Evolutionary conservation across 2,113 vertebrate genomes (phyloP).

Genomic region (Psittacula cyanocephala): DNA sequence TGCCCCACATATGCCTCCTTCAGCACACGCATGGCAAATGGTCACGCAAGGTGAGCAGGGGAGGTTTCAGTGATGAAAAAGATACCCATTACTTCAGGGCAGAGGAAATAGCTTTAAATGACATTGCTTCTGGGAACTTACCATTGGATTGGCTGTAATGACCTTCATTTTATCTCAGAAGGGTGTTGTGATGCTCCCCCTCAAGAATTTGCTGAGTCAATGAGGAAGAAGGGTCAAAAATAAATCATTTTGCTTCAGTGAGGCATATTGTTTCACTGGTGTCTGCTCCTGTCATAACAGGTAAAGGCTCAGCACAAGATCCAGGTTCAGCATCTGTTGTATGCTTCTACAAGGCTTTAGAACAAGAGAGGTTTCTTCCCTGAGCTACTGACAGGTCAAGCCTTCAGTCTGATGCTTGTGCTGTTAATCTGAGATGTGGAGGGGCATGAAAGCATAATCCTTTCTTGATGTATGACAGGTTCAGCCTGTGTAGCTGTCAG

Average conservation of each 20-base stretch:
- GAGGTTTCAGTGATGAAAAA: background rate
- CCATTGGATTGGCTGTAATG: background rate
- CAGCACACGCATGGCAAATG: background rate
- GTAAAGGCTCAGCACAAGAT: background rate
- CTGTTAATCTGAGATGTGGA: background rate
- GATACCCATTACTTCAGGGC: background rate
- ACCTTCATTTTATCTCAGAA: background rate
- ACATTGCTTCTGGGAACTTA: background rate
- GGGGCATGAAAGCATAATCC: background rate
- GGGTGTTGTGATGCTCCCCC: background rate
- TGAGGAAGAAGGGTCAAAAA: background rate
- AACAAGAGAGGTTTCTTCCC: background rate
- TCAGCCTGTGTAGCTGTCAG: background rate
- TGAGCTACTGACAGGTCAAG: background rate
- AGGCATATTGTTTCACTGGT: background rate
- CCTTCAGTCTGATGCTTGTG: background rate
- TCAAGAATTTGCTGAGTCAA: background rate
- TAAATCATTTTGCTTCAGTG: background rate
- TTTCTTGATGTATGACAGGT: background rate
- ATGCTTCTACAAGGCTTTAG: background rate
- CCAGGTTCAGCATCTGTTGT: background rate
- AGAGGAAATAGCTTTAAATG: background rate
- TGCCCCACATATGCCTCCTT: background rate
- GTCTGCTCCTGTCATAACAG: background rate
- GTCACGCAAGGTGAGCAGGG: background rate